Base-by-base conservation (phyloP, 2,797 vertebrate genomes). In the Setipinna tenuifilis region DNA sequence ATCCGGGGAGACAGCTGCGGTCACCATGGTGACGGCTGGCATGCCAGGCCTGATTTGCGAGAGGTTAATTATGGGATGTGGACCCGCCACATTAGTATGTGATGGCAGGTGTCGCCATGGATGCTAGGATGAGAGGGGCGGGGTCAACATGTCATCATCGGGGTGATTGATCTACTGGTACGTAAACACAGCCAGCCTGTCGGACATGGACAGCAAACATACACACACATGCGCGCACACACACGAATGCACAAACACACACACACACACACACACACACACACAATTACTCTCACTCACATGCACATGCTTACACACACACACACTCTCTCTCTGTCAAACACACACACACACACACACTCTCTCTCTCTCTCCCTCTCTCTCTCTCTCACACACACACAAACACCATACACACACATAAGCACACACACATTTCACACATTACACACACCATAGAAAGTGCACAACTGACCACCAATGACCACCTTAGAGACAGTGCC, bases 21-120 rank as follows among this genome's bases (percentile, higher is more conserved):
- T 89, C 86, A 85, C 84, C 83, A 88, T 86, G 81, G 81, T 61
- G 81, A 87, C 75, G 58, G 19, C 46, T 58, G 25, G 16, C 68
- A 21, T 80, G 57, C n/a, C 50, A 4, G 84, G 65, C 75, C 62
- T 44, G 31, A 82, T 28, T 71, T 16, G 68, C 16, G 68, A 17
- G 0, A 28, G 31, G 68, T 17, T 82, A 78, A 83, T 61, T 85
- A 54, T 75, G 61, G 62, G 11, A 44, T 50, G 23, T 16, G 50
- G 41, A 85, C 82, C 83, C n/a, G 78, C 48, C 83, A 82, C 21
- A 80, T 62, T 82, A 48, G 78, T 12, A 31, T 58, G 62, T 68
- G 28, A 78, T 85, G 46, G 9, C 82, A 84, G 78, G 83, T 83
- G 62, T 81, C 58, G 61, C 25, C 11, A 62, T 82, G 61, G 80